Evolutionary conservation across 2,113 vertebrate genomes (phyloP).

Genomic region (Elaphurus davidianus): DNA sequence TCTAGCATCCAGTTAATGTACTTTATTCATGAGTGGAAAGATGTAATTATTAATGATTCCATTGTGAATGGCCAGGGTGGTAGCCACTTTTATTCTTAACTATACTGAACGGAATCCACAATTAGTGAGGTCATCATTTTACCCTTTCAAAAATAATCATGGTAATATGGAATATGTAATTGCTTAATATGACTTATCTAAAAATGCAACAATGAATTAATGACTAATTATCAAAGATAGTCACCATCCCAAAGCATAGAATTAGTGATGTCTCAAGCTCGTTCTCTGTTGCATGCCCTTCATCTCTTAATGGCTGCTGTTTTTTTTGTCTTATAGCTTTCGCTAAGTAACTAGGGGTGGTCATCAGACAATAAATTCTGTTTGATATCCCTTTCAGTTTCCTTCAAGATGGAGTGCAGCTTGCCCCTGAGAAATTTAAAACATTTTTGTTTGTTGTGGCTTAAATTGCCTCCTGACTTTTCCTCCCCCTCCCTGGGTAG

Average conservation of each 20-base stretch:
- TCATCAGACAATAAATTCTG: slow-evolving; percentile 60
- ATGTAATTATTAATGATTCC: neutral
- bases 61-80: neutral
- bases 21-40: neutral
- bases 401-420: slow-evolving; percentile 38
- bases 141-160: neutral
- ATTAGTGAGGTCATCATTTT: neutral
- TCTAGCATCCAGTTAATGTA: neutral
- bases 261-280: neutral
- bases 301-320: neutral
- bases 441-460: slow-evolving; percentile 36
- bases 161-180: neutral
- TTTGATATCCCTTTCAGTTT: slow-evolving; percentile 53
- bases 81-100: neutral
- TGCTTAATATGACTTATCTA: neutral
- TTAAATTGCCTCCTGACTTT: slow-evolving; percentile 5
- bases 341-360: slow-evolving; percentile 41
- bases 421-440: slow-evolving; percentile 64
- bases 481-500: neutral
- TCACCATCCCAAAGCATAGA: neutral
- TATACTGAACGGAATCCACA: neutral
- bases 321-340: slow-evolving; percentile 32
- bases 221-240: neutral
- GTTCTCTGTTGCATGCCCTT: neutral
- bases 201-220: neutral